Conservation (phyloP, 2,797 vertebrate species). For the Peromyscus melanophrys region DNA sequence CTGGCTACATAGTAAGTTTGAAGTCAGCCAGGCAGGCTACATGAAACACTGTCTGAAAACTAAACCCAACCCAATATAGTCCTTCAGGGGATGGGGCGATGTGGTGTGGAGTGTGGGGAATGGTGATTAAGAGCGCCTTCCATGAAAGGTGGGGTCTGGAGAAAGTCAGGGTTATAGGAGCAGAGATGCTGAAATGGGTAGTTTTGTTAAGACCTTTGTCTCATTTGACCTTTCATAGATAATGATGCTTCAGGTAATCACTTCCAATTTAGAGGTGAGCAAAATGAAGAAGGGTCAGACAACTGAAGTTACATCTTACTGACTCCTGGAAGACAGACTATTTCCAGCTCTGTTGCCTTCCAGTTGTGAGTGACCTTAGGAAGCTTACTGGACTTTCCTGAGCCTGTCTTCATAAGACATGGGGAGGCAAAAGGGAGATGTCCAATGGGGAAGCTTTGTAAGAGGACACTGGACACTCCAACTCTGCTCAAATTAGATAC, state of each 20-base stretch:
- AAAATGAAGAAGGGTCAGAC: neutral
- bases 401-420: neutral
- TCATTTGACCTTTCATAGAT: neutral
- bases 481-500: neutral
- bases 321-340: neutral
- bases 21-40: neutral
- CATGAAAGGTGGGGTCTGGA: neutral
- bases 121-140: neutral
- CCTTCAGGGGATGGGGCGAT: neutral
- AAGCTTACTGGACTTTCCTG: neutral
- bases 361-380: neutral
- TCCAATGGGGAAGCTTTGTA: neutral
- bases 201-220: neutral
- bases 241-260: neutral
- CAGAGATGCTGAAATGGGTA: neutral
- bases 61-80: neutral
- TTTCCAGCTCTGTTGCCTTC: neutral
- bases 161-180: neutral
- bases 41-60: neutral
- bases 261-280: neutral
- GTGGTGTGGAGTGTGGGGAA: neutral
- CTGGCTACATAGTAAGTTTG: neutral
- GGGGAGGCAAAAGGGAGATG: neutral
- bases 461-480: neutral
- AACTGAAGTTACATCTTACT: neutral